phyloP scores from a whole-genome alignment of 2,888 invertebrate genomes.

The Saturnia pavonia region DNA sequence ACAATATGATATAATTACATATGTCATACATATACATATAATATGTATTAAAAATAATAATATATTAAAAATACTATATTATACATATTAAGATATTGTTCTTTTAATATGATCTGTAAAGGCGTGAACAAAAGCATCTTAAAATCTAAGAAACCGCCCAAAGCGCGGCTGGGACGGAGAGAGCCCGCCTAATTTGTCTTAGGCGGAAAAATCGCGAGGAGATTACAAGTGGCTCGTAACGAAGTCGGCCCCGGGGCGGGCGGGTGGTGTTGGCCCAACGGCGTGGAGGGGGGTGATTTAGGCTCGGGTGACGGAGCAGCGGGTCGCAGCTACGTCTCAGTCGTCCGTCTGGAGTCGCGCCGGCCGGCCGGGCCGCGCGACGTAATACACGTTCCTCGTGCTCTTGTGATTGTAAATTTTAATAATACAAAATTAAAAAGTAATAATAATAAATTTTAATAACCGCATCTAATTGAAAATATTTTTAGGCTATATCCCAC shows the following conservation, averaged over 20 bases:
- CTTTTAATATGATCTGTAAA: constrained; percentile 30
- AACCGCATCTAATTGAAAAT: constrained; percentile 75
- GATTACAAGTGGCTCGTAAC: constrained; percentile 82
- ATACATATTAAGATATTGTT: no score
- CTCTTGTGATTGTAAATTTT: constrained; percentile 81
- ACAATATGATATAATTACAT: no score
- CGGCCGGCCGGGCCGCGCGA: constrained; percentile 81
- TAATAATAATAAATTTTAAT: constrained; percentile 46
- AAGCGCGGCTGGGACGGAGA: constrained; percentile 52
- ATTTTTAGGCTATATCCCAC: constrained; percentile 75
- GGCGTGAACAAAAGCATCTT: constrained; percentile 61
- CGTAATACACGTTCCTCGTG: constrained; percentile 81
- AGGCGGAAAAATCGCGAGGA: constrained; percentile 81
- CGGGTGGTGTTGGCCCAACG: constrained; percentile 30
- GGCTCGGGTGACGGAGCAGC: constrained; percentile 54
- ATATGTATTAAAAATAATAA: no score
- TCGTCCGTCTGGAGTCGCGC: constrained; percentile 81
- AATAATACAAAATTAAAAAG: constrained; percentile 67
- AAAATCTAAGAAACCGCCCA: constrained; percentile 67
- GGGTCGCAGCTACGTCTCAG: constrained; percentile 69
- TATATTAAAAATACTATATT: no score
- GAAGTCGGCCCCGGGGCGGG: constrained; percentile 59
- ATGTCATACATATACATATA: no score
- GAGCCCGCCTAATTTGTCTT: constrained; percentile 80
- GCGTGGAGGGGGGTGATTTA: constrained; percentile 33